These are phyloP conservation scores for Hirtodrosophila trivittata DNA, from an alignment of 2,888 invertebrate species.

Conservation along the genomic window DNA sequence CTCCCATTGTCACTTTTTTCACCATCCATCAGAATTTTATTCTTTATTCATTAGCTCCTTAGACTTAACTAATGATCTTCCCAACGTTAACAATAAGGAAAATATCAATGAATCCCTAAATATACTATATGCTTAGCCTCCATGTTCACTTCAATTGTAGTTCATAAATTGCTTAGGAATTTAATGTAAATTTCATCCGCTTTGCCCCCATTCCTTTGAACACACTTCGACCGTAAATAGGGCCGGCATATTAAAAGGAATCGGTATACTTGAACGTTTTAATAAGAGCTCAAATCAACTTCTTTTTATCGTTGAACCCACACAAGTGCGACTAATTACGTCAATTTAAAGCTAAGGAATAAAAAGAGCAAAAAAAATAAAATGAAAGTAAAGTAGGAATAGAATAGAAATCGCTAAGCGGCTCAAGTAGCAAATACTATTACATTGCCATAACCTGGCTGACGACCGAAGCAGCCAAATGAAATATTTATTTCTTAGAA, in stretches of 20 bases:
- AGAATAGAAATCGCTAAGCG: slow-evolving; percentile 40
- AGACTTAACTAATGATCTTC: no score
- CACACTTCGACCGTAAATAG: no score
- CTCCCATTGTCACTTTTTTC: no score
- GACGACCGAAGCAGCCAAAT: slow-evolving; percentile 14
- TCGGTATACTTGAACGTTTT: slow-evolving; percentile 7
- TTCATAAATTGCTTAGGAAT: no score
- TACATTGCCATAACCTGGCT: slow-evolving; percentile 30
- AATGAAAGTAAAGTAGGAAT: slow-evolving; percentile 16
- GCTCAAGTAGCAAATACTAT: slow-evolving; percentile 46
- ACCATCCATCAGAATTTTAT: no score
- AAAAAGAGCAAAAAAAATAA: neutral
- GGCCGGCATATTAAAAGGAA: neutral
- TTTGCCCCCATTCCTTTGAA: no score
- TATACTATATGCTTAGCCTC: no score
- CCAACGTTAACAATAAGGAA: no score
- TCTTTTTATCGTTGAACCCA: slow-evolving; percentile 30
- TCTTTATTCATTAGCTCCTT: no score
- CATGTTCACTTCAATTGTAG: no score
- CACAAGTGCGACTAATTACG: slow-evolving; percentile 68
- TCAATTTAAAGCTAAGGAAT: slow-evolving; percentile 46
- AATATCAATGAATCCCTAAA: no score
- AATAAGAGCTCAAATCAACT: slow-evolving; percentile 34
- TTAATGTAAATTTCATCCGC: no score
- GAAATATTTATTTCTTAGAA: slow-evolving; percentile 49